Evolutionary conservation across 2,113 vertebrate genomes (phyloP), one percentile per base, ranked within the genome.

Genomic region (Pteruthius melanotis): DNA sequence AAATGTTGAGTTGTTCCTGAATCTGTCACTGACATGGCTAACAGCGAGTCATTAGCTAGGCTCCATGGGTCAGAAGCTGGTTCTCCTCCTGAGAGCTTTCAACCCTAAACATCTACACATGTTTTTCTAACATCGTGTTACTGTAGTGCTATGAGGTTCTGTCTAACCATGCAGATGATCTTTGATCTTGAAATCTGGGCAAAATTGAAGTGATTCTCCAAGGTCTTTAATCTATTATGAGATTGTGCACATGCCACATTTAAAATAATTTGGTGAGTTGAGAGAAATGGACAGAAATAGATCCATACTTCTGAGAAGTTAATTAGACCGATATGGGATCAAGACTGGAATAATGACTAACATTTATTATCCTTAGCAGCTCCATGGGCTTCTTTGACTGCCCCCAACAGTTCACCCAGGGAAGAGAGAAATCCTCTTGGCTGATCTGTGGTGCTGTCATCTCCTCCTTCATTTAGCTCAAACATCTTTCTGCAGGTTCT

Each of bases 241-340:
- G 47, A 83, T 68, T 86, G 80, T 96, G 82, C 76, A 70, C 40
- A 44, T 76, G 85, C 56, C 9, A 4, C 69, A 60, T 94, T 90
- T 90, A 60, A 94, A 90, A 94, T 83, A 90, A 90, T 93, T 89
- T 90, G 52, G 65, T 87, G 72, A 90, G 47, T 93, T 89, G 88
- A 96, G 68, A 92, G 90, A 86, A 93, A 90, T 87, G 89, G 89
- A 30, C 93, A 87, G 88, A 95, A 95, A 96, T 90, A 96, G 90
- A 86, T 93, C 49, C 69, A 53, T 83, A 76, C 56, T 96, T 81
- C 86, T 93, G 79, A 90, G 88, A 88, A 95, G 88, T 83, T 97
- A 94, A 94, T 93, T 88, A 95, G 90, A 93, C 89, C 0, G 10
- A 92, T 90, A 78, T 27, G 65, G 76, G 80, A 89, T 92, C 93